Base-by-base conservation (phyloP, 2,888 invertebrate species). In the Lasioglossum zephyrum region DNA sequence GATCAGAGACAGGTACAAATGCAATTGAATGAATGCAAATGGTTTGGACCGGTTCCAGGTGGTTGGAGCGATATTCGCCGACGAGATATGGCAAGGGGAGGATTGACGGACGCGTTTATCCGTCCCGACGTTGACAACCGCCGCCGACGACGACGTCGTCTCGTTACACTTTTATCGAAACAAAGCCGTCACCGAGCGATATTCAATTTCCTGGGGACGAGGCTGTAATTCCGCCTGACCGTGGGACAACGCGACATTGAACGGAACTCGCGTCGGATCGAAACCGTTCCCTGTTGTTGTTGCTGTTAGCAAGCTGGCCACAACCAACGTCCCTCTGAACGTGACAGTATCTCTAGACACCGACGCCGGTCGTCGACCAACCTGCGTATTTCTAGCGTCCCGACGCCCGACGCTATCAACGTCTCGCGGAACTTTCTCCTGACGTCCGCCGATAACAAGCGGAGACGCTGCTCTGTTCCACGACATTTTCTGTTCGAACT, bases 261-360 rank as follows among this genome's bases (percentile, higher is more conserved):
- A 82, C 31, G 47, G 79, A 60, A 66, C 31, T n/a, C 47, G 72
- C 73, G 74, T 78, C 81, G 74, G 74, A 84, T 77, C 60, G 72
- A 81, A 81, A 77, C 53, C 16, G 60, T 26, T 16, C 13, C 26
- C 26, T 5, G 26, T 60, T 60, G 26, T 60, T 60, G 60, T 60
- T 60, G 60, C 13, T 26, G 26, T 60, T 60, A 31, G 16, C 9
- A 36, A 26, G 63, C 13, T 31, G 49, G 78, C 2, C 72, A 53
- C 16, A 49, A 80, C 69, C 79, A 5, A 93, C 91, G 93, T 93
- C 81, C 91, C 66, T 92, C 92, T 92, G 92, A 91, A 92, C 91
- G 89, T 94, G 94, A 94, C 94, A 93, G 92, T 94, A 93, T 94
- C 94, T 92, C 88, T 86, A 91, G 90, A 92, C 93, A 89, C 84